Evolutionary conservation across 2,888 invertebrate genomes (phyloP).

Genomic region (Hanleya hanleyi): DNA sequence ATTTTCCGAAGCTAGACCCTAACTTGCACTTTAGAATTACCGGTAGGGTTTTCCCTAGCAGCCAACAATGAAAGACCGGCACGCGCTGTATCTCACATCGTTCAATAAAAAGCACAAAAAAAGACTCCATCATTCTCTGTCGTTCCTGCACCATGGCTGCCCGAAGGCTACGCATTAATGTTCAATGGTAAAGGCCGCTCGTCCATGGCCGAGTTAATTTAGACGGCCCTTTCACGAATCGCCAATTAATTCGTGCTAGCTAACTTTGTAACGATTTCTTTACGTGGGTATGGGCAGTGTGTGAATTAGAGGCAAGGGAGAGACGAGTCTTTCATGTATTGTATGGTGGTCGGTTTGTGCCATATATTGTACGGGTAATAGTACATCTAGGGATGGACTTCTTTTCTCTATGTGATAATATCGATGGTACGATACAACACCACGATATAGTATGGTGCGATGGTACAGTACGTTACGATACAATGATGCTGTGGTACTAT

Average conservation of each 20-base stretch:
- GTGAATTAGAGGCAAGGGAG: neutral
- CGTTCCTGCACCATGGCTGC: neutral
- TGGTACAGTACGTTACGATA: no score
- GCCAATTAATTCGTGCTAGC: conserved; percentile 7
- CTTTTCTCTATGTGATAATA: no score
- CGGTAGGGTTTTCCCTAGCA: neutral
- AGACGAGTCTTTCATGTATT: neutral
- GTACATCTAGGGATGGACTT: no score
- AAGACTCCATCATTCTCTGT: neutral
- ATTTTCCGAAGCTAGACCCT: neutral
- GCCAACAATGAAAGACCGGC: neutral
- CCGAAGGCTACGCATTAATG: neutral
- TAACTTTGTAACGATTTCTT: conserved; percentile 7
- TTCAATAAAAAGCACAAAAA: neutral
- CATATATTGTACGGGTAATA: no score
- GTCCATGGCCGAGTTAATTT: conserved; percentile 8
- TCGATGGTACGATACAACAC: no score
- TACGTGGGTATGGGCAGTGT: neutral
- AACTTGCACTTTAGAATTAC: conserved; percentile 1
- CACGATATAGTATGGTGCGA: no score
- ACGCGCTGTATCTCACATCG: conserved; percentile 1
- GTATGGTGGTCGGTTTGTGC: no score
- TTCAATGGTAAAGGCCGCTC: conserved; percentile 4
- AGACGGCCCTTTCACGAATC: conserved; percentile 8
- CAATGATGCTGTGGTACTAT: no score